Base-by-base conservation (phyloP, 2,797 vertebrate species). In the Hydrophis major region DNA sequence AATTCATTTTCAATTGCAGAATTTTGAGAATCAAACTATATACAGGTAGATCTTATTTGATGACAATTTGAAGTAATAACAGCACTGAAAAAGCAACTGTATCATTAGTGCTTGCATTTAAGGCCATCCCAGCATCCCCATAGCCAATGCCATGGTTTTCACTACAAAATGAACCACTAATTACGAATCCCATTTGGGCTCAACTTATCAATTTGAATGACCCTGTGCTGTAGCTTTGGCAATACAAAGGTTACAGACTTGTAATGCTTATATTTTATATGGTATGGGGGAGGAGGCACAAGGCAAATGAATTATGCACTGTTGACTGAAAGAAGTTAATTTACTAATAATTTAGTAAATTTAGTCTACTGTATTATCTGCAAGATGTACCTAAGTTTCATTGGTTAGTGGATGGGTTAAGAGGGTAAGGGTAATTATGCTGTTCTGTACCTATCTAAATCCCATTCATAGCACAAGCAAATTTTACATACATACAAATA, bases 221-320 rank as follows among this genome's bases (percentile, higher is more conserved):
- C 69, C 32, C 32, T 42, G 7, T 78, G 69, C 69, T 37, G 32
- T 74, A 74, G 69, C 32, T 74, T 42, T 74, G 69, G 32, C 69
- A 78, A 42, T 42, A 78, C n/a, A 25, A 69, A 28, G 5, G 92
- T 92, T 83, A 95, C 83, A 94, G 87, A 59, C 2, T 14, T 94
- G 93, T 88, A 32, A 28, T 93, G 92, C 32, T 88, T 90, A 55
- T 95, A 90, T 6, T 60, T 94, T 92, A 95, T 94, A 93, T 22
- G 61, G 93, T 94, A 89, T 14, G 88, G 32, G 32, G 69, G 93
- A 94, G 93, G 95, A 94, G 94, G 90, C 89, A 57, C 88, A 92
- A 94, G 89, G 91, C 92, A 96, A 94, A 83, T 42, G 53, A 91
- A 88, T 59, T 28, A 42, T 60, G 90, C 90, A 86, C 47, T 42